Evolutionary conservation across 1,140 invertebrate genomes (phyloP), one percentile per base, ranked within the genome.

Genomic region (Triops longicaudatus): DNA sequence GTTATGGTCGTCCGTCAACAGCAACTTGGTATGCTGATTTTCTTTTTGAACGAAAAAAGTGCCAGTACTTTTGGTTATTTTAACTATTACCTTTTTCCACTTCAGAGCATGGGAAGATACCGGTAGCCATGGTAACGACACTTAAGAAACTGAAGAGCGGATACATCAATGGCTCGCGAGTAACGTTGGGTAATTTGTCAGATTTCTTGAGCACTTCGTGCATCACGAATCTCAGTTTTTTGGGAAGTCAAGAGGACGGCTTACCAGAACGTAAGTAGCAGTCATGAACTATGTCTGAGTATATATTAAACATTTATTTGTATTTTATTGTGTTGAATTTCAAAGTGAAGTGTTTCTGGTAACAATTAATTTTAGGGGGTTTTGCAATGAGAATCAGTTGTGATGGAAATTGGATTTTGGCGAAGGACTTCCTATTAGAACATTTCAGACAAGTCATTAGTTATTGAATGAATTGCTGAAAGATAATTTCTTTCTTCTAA

Each of bases 111-210:
- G 93, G 93, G 74, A 93, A 91, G 84, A 91, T 97, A 76, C 96
- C 95, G 7, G 87, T 94, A 82, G 93, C 96, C 0, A 94, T 99
- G 89, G 91, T 98, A 80, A 96, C 95, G 22, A 98, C 97, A 4
- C 96, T 99, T 87, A 97, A 98, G 83, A 99, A 99, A 85, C 86
- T 99, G 1, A 97, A 98, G 84, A 98, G 96, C 80, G 98, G 98
- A 28, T 99, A 99, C 83, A 97, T 99, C 72, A 98, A 98, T 84
- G 98, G 97, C 31, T 98, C 97, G 44, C 85, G 89, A 83, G 96
- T 98, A 0, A 95, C 95, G 77, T 84, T 98, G 26, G 96, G 96
- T 50, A 91, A 91, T 84, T 84, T 98, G 12, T 91, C 91, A 78
- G 96, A 98, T 80, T 99, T 98, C 84, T 84, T 98, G 14, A 97